Base-by-base conservation (phyloP, 2,888 invertebrate genomes). In the Cantharis flavilabris region DNA sequence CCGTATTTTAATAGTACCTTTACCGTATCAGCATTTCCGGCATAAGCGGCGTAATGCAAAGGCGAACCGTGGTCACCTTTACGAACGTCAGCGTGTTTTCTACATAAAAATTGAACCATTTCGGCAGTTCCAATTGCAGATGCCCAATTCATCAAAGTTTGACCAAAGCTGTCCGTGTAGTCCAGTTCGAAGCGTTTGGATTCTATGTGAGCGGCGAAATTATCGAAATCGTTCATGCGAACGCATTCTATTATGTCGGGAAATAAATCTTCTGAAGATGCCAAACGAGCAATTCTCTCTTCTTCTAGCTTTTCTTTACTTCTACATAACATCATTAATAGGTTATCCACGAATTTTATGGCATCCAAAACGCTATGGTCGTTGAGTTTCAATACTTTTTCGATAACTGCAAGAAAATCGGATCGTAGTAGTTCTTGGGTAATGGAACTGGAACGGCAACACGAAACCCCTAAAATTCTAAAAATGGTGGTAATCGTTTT, bases 101-200 rank as follows among this genome's bases (percentile, higher is more conserved):
- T 98, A 87, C 99, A 99, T 14, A 99, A 91, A 86, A 96, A 97
- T 86, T 97, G 96, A 28, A 98, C 99, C 99, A 99, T 99, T 90
- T 99, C 99, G 84, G 97, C 94, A 0, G 99, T 99, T 30, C 99
- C 99, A 89, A 99, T 99, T 0, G 99, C 99, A 0, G 99, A 97
- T 0, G 99, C 98, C 98, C 99, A 99, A 89, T 99, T 99, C 69
- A 99, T 91, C 73, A 99, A 90, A 0, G 99, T 99, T 89, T 99
- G 99, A 0, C 99, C 99, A 11, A 99, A 99, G 89, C 99, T 99
- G 87, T 99, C 99, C 92, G 98, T 98, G 87, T 98, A 99, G 89
- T 99, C 99, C 3, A 86, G 86, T 89, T 99, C 98, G 77, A 98
- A 96, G 81, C 96, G 95, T 83, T 98, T 98, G 82, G 94, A 95